phyloP scores from a whole-genome alignment of 53 echinoderm and acorn worm species.

The Mesocentrotus franciscanus region DNA sequence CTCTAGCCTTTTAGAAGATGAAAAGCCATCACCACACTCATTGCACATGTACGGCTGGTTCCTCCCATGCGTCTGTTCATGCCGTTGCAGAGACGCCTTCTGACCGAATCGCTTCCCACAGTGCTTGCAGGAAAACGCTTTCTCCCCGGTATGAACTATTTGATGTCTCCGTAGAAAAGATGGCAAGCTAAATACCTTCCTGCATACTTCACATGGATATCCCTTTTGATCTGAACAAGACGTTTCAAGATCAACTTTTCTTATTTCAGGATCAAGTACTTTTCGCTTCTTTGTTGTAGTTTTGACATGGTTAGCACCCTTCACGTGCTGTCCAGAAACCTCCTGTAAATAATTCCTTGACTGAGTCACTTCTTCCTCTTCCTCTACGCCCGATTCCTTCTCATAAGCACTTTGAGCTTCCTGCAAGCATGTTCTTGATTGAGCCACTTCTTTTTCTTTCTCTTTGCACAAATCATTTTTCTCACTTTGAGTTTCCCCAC shows the following conservation, averaged over 20 bases:
- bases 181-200: conserved; percentile 68
- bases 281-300: neutral
- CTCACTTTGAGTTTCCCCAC: neutral
- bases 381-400: too few relatives aligned
- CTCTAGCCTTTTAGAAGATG: conserved; percentile 58
- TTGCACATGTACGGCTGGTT: conserved; percentile 64
- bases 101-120: conserved; percentile 77
- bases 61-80: conserved; percentile 69
- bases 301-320: conserved; percentile 40
- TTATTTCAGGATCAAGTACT: neutral
- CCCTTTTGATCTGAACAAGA: conserved; percentile 23
- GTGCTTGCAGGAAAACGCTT: conserved; percentile 70
- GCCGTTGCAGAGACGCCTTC: conserved; percentile 66
- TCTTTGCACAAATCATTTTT: neutral
- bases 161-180: conserved; percentile 67
- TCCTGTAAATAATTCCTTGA: conserved; percentile 15
- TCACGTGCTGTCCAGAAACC: neutral
- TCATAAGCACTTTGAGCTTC: neutral
- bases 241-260: neutral
- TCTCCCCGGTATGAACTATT: conserved; percentile 72
- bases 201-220: conserved; percentile 66
- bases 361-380: neutral
- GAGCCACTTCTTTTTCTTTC: neutral
- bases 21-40: conserved; percentile 65
- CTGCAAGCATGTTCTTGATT: neutral